phyloP scores from a whole-genome alignment of 37 sponge, comb jelly and placozoan genomes.

The Diacarnus erythraeanus region DNA sequence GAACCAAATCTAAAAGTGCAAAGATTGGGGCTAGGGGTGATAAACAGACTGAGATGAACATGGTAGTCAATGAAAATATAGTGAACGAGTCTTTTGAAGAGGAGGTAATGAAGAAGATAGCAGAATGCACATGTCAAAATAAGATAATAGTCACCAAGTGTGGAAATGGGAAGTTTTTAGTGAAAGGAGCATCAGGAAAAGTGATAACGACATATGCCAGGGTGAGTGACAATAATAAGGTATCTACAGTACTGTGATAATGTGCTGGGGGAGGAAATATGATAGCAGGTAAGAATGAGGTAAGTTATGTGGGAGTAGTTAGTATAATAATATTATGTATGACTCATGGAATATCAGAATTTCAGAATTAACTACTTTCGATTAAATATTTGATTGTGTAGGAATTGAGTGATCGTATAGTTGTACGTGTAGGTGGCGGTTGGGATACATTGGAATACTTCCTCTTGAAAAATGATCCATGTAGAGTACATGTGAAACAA shows the following conservation, averaged over 20 bases:
- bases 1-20: background rate
- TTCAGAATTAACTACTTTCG: too few species aligned
- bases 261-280: too few species aligned
- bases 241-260: too few species aligned
- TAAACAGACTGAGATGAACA: background rate
- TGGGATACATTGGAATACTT: slow-evolving; percentile 87
- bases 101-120: slow-evolving; percentile 52
- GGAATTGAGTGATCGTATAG: slow-evolving; percentile 64
- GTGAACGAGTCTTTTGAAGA: background rate
- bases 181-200: slow-evolving; percentile 26
- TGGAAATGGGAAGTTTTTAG: slow-evolving; percentile 61
- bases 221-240: slow-evolving; percentile 31
- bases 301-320: too few species aligned
- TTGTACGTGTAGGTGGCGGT: slow-evolving; percentile 83
- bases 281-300: too few species aligned
- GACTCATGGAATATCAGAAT: too few species aligned
- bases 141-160: slow-evolving; percentile 41
- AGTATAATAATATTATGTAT: too few species aligned
- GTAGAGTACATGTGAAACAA: slow-evolving; percentile 21
- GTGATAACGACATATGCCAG: slow-evolving; percentile 57
- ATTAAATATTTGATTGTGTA: background rate
- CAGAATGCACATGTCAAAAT: slow-evolving; percentile 58
- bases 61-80: background rate
- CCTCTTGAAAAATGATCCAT: slow-evolving; percentile 75
- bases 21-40: background rate